Evolutionary conservation across 1,140 invertebrate species (phyloP).

Genomic region (Coptotermes formosanus): DNA sequence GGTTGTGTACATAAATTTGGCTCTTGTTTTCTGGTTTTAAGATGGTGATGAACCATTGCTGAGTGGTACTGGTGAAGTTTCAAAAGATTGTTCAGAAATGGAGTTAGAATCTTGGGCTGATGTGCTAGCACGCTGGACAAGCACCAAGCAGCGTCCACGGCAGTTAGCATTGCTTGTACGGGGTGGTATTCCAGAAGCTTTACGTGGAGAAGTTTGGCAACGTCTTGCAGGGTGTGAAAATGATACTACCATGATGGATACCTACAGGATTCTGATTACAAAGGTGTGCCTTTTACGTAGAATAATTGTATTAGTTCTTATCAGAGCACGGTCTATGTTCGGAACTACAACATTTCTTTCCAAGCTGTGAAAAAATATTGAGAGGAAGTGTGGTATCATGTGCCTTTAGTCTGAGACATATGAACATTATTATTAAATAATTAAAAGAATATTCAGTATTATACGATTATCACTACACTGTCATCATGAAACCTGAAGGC

Average conservation of each 20-base stretch:
- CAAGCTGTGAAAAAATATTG: too few relatives aligned
- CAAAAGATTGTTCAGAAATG: conserved; percentile 91
- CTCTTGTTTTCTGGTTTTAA: conserved; percentile 41
- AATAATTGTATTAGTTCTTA: neutral
- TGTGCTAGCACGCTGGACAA: conserved; percentile 75
- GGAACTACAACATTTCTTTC: too few relatives aligned
- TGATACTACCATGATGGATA: conserved; percentile 84
- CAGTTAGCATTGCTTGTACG: conserved; percentile 75
- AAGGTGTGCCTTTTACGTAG: conserved; percentile 59
- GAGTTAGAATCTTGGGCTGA: conserved; percentile 92
- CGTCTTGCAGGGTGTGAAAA: conserved; percentile 83
- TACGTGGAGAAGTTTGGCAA: conserved; percentile 97
- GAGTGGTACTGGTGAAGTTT: conserved; percentile 94
- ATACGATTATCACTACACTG: too few relatives aligned
- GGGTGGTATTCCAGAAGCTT: conserved; percentile 90
- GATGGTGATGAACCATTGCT: conserved; percentile 94
- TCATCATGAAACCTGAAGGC: too few relatives aligned
- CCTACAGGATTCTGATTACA: conserved; percentile 86
- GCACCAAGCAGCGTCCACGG: conserved; percentile 69
- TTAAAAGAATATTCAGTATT: too few relatives aligned
- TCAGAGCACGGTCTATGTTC: neutral
- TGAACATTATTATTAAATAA: too few relatives aligned
- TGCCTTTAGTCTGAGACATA: too few relatives aligned
- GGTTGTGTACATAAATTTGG: conserved; percentile 26
- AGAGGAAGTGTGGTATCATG: too few relatives aligned